Percentiles rank a stretch among this genome's conserved stretches.
Conservation (phyloP, 2,113 vertebrate genomes). For the Cettia cetti region DNA sequence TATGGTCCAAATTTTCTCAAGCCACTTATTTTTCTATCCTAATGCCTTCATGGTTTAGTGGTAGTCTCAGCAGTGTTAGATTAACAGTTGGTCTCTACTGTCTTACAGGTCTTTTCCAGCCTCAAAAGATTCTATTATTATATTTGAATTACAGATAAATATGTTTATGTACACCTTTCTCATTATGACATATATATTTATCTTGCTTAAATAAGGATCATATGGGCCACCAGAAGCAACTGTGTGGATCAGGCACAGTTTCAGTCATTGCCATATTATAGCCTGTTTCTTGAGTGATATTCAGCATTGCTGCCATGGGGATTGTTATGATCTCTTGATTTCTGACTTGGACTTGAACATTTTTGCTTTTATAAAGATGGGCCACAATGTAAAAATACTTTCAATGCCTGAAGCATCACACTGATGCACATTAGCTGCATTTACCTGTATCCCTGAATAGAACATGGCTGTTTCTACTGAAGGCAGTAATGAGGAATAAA, state of each 20-base stretch:
- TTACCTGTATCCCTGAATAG: not conserved
- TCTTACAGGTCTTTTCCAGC: not conserved
- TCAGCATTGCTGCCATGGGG: not conserved
- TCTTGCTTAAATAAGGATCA: not conserved
- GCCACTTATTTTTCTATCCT: not conserved
- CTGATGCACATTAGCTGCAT: not conserved
- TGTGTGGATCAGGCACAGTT: not conserved
- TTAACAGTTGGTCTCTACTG: not conserved
- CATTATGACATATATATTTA: not conserved
- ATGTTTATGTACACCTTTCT: not conserved
- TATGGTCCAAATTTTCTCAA: not conserved
- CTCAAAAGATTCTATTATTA: not conserved
- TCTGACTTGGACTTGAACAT: not conserved
- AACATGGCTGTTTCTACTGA: not conserved
- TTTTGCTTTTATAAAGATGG: not conserved
- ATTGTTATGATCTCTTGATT: not conserved
- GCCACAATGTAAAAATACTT: not conserved
- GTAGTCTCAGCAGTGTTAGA: not conserved
- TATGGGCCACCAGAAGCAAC: not conserved
- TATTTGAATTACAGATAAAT: not conserved
- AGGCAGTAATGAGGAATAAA: not conserved
- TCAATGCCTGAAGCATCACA: not conserved
- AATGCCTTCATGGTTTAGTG: not conserved
- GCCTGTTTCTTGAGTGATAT: not conserved
- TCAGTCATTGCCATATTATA: not conserved